Percentiles rank a stretch among this genome's conserved stretches.
Conservation (phyloP, 2,113 vertebrate genomes). For the Notechis scutatus region DNA sequence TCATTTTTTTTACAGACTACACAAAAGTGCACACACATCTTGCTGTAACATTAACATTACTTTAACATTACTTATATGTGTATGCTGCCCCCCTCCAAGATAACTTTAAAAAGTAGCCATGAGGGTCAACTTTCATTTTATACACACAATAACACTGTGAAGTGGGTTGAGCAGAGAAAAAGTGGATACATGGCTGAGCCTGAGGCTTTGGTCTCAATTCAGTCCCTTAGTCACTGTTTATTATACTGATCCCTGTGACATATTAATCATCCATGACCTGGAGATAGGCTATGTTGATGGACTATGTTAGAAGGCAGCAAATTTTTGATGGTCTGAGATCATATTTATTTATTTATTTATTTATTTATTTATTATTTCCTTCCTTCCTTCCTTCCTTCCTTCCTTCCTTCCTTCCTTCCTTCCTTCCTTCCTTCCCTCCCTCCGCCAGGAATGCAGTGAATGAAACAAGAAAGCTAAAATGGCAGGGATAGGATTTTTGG, state of each 20-base stretch:
- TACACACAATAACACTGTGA: background rate
- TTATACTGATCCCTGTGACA: background rate
- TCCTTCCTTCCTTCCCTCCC: too few relatives aligned
- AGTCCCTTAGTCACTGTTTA: background rate
- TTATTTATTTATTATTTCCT: background rate
- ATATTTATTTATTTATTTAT: background rate
- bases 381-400: background rate
- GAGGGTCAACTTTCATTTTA: background rate
- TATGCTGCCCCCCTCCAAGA: background rate
- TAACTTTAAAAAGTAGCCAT: background rate
- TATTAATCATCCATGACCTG: background rate
- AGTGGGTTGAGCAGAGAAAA: background rate
- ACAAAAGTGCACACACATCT: background rate
- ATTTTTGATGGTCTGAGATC: background rate
- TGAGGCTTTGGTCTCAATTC: background rate
- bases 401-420: too few relatives aligned
- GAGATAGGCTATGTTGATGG: background rate
- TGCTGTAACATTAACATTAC: too few relatives aligned
- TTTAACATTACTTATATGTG: background rate
- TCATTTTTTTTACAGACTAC: background rate
- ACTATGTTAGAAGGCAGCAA: background rate
- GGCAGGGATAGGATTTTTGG: background rate
- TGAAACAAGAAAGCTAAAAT: background rate
- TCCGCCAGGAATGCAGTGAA: background rate
- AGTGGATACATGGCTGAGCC: background rate